Evolutionary conservation across 1,140 invertebrate species (phyloP).

Genomic region (Planococcus citri): DNA sequence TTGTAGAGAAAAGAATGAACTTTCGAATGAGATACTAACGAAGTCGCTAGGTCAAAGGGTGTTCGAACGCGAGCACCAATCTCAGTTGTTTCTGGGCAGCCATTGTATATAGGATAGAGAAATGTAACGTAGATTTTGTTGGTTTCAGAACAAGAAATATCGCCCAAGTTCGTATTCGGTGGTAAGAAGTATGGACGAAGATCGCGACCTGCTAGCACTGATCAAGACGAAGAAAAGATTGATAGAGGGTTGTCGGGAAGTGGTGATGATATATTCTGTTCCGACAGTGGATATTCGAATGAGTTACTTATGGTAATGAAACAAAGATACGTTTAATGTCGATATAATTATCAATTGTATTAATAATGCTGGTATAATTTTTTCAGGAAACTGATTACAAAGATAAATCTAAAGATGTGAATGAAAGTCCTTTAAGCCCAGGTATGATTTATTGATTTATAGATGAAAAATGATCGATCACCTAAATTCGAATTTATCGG

Average conservation of each 20-base stretch:
- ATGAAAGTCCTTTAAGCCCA: background rate
- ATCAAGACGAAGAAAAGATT: constrained; percentile 7
- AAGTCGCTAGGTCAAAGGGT: too few species aligned
- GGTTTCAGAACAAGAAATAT: constrained; percentile 44
- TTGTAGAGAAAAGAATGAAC: too few species aligned
- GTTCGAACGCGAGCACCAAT: too few species aligned
- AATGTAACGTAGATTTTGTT: too few species aligned
- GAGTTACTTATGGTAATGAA: background rate
- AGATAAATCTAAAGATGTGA: background rate
- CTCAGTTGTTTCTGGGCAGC: too few species aligned
- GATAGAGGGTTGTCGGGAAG: background rate
- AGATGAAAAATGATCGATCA: background rate
- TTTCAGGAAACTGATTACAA: background rate
- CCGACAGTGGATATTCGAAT: background rate
- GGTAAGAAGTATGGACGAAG: constrained; percentile 63
- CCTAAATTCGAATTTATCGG: background rate
- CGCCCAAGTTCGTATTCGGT: constrained; percentile 56
- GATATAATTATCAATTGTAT: too few species aligned
- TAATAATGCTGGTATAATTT: background rate
- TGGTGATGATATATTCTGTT: background rate
- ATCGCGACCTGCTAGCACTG: constrained; percentile 38
- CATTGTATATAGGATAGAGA: background rate
- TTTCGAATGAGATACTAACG: too few species aligned
- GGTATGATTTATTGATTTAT: background rate
- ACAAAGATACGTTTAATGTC: background rate